phyloP scores from a whole-genome alignment of 2,888 invertebrate genomes.

The Ypsolopha sequella region DNA sequence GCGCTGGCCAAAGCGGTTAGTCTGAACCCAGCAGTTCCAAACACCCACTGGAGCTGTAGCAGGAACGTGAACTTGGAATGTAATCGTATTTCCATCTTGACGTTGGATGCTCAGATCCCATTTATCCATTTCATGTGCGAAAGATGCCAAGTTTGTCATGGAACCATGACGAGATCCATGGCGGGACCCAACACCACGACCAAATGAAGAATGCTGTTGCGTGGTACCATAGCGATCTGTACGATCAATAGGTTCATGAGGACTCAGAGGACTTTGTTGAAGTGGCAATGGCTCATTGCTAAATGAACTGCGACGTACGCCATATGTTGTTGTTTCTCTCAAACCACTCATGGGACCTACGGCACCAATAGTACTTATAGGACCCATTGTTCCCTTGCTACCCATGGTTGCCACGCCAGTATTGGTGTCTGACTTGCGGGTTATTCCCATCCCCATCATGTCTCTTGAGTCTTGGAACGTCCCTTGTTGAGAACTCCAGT shows the following conservation, averaged over 20 bases:
- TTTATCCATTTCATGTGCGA: conserved; percentile 68
- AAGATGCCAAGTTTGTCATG: conserved; percentile 55
- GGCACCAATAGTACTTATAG: conserved; percentile 22
- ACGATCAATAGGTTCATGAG: conserved; percentile 56
- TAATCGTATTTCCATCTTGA: conserved; percentile 70
- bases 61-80: conserved; percentile 75
- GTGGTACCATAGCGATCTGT: conserved; percentile 51
- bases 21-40: conserved; percentile 76
- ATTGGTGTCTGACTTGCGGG: conserved; percentile 50
- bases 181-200: conserved; percentile 36
- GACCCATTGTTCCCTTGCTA: conserved; percentile 34
- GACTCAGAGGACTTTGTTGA: conserved; percentile 62
- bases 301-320: conserved; percentile 60
- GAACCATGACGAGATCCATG: conserved; percentile 61
- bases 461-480: conserved; percentile 63
- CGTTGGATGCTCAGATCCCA: conserved; percentile 74
- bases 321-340: conserved; percentile 57
- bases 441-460: conserved; percentile 21
- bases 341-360: conserved; percentile 44
- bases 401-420: conserved; percentile 31
- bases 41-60: conserved; percentile 76
- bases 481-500: conserved; percentile 58
- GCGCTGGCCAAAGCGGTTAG: conserved; percentile 67
- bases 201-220: conserved; percentile 49
- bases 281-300: conserved; percentile 57